Evolutionary conservation across 2,113 vertebrate species (phyloP), one percentile per base, ranked within the genome.

Genomic region (Paradoxurus hermaphroditus): DNA sequence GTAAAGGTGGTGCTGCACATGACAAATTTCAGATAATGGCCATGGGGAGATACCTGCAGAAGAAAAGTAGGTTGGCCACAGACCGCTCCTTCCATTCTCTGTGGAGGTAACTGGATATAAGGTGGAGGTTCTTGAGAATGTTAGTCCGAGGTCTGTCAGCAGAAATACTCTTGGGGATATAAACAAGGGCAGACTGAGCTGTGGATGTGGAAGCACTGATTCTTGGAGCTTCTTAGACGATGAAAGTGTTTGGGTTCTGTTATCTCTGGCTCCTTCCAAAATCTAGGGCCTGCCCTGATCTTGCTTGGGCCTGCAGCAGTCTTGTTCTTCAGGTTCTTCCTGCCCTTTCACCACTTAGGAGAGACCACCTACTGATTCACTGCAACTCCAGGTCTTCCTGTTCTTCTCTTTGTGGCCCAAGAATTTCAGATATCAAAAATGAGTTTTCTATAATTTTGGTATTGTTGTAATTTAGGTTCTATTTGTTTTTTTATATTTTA

Each of bases 291-390:
- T 83, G 89, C 23, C 63, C 92, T n/a, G 29, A 0, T 83, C 87
- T 83, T 95, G 97, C 86, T 81, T 6, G 29, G 86, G 75, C 97
- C 86, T 95, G 96, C 86, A 2, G 9, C 13, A 25, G 13, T 31
- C 94, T 46, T 78, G 95, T 31, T 93, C 84, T 84, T 97, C 97
- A 86, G 79, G 96, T 98, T 98, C 92, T 97, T 87, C 88, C 63
- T 81, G 85, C 49, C 39, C 16, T 81, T 78, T 86, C 27, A 16
- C 67, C 49, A 27, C 79, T 34, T 65, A 16, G 16, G 15, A 25
- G 68, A 95, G 98, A 98, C 97, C 97, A 97, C 97, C 97, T 87
- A 97, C 94, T 21, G 31, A 49, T 62, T 84, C 12, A 11, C 21
- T 34, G 51, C 18, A 39, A 12, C 44, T 19, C 36, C 12, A 4